These are phyloP conservation scores for Lithosia quadra DNA, from an alignment of 2,888 invertebrate genomes.

Conservation along the genomic window DNA sequence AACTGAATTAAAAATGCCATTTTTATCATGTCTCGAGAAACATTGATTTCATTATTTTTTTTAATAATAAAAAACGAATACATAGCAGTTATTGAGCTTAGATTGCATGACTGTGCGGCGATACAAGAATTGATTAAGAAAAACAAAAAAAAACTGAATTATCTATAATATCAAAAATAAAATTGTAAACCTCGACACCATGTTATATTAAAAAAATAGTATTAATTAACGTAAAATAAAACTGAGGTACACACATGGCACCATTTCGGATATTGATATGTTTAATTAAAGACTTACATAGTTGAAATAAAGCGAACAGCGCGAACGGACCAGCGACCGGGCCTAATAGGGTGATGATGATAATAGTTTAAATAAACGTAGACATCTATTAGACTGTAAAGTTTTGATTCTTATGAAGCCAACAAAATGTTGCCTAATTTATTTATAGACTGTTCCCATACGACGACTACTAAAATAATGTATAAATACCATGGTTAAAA, in stretches of 20 bases:
- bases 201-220: constrained; percentile 3
- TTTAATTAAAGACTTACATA: not conserved
- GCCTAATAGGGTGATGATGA: too few species aligned
- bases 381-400: not conserved
- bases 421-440: not conserved
- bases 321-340: too few species aligned
- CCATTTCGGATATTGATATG: not conserved
- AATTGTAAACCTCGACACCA: constrained; percentile 4
- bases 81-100: constrained; percentile 31
- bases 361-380: not conserved
- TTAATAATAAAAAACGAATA: constrained; percentile 59
- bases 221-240: not conserved
- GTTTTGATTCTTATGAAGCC: not conserved
- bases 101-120: constrained; percentile 18
- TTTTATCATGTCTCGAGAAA: too few species aligned
- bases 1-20: too few species aligned
- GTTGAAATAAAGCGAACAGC: too few species aligned
- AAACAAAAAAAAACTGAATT: not conserved
- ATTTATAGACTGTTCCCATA: too few species aligned
- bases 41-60: not conserved
- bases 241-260: constrained; percentile 1
- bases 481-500: too few species aligned
- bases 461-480: too few species aligned
- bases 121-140: constrained; percentile 15
- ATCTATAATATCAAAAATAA: not conserved